phyloP scores from a whole-genome alignment of 2,888 invertebrate species.

The Drosophila rubida region DNA sequence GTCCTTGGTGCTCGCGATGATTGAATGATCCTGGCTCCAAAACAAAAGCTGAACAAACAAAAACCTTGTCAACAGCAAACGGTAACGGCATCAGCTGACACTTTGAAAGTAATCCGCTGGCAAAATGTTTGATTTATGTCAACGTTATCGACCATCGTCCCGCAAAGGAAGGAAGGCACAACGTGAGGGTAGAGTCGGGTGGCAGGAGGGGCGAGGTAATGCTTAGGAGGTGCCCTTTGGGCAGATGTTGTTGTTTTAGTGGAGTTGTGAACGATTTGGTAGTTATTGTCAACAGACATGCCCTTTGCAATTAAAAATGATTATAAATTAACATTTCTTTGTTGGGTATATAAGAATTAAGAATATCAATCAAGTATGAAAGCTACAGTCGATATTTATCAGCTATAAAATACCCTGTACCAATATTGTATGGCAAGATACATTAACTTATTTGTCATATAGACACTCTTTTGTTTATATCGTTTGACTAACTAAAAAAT shows the following conservation, averaged over 20 bases:
- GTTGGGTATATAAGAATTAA: too few species aligned
- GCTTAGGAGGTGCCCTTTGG: background rate
- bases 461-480: too few species aligned
- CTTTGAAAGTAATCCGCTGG: slow-evolving; percentile 61
- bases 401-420: too few species aligned
- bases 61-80: slow-evolving; percentile 53
- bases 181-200: background rate
- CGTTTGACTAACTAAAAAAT: too few species aligned
- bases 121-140: slow-evolving; percentile 74
- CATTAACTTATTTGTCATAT: too few species aligned
- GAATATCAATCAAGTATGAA: too few species aligned
- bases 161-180: background rate
- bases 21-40: slow-evolving; percentile 55
- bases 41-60: slow-evolving; percentile 48
- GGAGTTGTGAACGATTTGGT: background rate
- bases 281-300: background rate
- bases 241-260: background rate
- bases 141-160: slow-evolving; percentile 34
- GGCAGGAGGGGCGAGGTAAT: slow-evolving; percentile 1
- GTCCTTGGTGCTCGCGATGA: slow-evolving; percentile 37
- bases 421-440: too few species aligned
- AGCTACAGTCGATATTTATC: too few species aligned
- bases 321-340: too few species aligned
- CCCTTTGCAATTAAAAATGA: too few species aligned
- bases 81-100: slow-evolving; percentile 48